Evolutionary conservation across 2,888 invertebrate species (phyloP).

Genomic region (Craniophora ligustri): DNA sequence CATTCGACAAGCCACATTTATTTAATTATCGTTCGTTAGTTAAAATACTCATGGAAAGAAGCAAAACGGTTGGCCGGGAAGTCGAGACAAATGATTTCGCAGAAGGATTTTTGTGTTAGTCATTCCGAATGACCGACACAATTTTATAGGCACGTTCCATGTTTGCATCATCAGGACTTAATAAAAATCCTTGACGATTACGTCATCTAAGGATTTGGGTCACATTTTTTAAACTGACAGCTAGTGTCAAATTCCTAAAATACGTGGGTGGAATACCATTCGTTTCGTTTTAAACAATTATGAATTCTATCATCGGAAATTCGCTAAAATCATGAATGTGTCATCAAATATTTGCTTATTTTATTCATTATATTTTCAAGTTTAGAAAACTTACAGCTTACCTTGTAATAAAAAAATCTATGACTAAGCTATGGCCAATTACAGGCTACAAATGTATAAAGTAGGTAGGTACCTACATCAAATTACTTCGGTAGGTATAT

Average conservation of each 20-base stretch:
- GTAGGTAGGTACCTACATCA: no score
- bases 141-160: conserved; percentile 27
- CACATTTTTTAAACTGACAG: conserved; percentile 11
- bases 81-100: conserved; percentile 51
- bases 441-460: no score
- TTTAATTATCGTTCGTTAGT: conserved; percentile 61
- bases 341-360: no score
- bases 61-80: conserved; percentile 32
- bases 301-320: no score
- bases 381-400: no score
- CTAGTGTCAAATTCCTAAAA: conserved; percentile 1
- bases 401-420: no score
- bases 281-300: no score
- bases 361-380: no score
- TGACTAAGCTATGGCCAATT: no score
- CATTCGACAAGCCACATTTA: conserved; percentile 64
- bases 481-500: no score
- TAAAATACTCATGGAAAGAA: conserved; percentile 34
- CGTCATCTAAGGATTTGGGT: conserved; percentile 31
- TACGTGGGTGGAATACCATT: no score
- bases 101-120: conserved; percentile 54
- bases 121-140: conserved; percentile 46
- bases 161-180: conserved; percentile 20
- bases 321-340: no score
- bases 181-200: conserved; percentile 24